Percentiles rank a stretch among this genome's conserved stretches.
These are phyloP conservation scores for Plutella xylostella DNA, from an alignment of 2,888 invertebrate genomes.

Conservation along the genomic window DNA sequence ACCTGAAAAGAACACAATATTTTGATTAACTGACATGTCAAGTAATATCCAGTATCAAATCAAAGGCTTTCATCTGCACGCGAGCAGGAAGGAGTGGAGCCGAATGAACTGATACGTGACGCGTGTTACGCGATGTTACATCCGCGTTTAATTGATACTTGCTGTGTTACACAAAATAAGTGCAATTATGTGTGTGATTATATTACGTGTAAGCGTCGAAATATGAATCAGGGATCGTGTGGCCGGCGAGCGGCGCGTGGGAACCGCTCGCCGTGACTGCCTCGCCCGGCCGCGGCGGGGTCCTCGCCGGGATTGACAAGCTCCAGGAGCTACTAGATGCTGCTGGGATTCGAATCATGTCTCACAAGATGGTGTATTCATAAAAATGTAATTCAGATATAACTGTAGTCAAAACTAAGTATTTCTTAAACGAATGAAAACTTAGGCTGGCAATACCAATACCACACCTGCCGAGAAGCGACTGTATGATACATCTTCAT, in stretches of 20 bases:
- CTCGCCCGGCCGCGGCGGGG: no score
- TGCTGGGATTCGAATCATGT: no score
- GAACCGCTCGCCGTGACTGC: neutral
- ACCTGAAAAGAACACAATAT: constrained; percentile 4
- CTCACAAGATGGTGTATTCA: no score
- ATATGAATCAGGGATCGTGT: neutral
- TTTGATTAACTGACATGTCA: neutral
- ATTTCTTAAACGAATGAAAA: no score
- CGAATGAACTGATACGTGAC: neutral
- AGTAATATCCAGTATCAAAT: neutral
- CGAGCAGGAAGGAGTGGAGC: neutral
- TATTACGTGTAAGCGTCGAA: neutral
- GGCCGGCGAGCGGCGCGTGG: neutral
- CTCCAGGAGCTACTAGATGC: no score
- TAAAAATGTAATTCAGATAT: no score
- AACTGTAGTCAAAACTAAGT: no score
- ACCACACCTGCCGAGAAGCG: no score
- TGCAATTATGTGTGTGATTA: neutral
- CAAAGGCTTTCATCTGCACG: neutral
- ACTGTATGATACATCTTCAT: no score
- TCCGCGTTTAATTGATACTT: neutral
- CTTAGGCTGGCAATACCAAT: no score
- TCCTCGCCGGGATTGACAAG: no score
- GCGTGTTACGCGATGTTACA: neutral
- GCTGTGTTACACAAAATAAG: neutral